These are phyloP conservation scores for Emberiza fucata DNA, from an alignment of 2,113 vertebrate species.

Conservation along the genomic window DNA sequence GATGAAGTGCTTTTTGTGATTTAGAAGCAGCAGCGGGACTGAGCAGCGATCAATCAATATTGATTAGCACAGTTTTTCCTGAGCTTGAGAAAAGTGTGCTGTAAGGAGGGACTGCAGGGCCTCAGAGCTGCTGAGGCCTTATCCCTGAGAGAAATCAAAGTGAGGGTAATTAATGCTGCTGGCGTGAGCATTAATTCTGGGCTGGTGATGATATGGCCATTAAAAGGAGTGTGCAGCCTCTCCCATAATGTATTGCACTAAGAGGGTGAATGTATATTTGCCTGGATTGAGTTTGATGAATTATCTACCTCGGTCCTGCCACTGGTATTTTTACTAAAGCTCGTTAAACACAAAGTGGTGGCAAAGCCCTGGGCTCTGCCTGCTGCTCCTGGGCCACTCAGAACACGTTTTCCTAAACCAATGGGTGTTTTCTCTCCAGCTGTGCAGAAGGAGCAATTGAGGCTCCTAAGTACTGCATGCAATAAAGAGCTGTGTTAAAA, in stretches of 20 bases:
- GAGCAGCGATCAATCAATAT: conserved; percentile 31
- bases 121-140: neutral
- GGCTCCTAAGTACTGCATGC: neutral
- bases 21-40: neutral
- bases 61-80: conserved; percentile 38
- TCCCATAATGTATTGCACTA: neutral
- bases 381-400: neutral
- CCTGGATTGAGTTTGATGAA: neutral
- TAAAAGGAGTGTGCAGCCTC: neutral
- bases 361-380: neutral
- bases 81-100: neutral
- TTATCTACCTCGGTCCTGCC: neutral
- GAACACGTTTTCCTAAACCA: fast-evolving
- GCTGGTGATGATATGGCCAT: neutral
- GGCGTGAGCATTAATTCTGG: conserved; percentile 12
- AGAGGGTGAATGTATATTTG: neutral
- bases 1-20: conserved; percentile 19
- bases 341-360: neutral
- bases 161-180: conserved; percentile 13
- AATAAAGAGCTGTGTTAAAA: neutral
- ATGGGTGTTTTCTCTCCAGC: neutral
- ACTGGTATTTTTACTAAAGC: neutral
- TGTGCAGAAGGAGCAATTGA: neutral
- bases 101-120: neutral
- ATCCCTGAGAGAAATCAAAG: conserved; percentile 18